Evolutionary conservation across 2,888 invertebrate species (phyloP).

Genomic region (Plemyria rubiginata): DNA sequence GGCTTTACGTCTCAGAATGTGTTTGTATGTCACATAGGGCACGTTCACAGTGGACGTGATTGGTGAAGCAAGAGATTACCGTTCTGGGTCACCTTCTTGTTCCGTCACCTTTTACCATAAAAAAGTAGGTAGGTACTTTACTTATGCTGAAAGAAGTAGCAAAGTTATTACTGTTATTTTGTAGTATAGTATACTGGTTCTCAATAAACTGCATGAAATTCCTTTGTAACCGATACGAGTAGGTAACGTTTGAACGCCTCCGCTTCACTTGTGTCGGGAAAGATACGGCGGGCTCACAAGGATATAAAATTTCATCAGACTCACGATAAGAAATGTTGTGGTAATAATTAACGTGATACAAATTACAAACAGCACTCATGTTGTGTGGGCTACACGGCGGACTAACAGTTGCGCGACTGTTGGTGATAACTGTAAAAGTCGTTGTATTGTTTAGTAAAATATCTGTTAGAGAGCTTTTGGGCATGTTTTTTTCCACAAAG

Average conservation of each 20-base stretch:
- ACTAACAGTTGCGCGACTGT: slow-evolving; percentile 20
- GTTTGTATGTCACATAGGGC: neutral
- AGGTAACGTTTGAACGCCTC: slow-evolving; percentile 33
- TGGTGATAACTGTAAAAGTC: neutral
- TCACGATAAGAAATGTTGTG: slow-evolving; percentile 54
- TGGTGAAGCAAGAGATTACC: neutral
- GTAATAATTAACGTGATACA: slow-evolving; percentile 58
- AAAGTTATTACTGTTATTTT: neutral
- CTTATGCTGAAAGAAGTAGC: neutral
- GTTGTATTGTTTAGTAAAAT: neutral
- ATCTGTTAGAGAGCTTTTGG: neutral
- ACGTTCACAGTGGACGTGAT: neutral
- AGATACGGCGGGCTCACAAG: slow-evolving; percentile 49
- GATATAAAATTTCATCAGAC: slow-evolving; percentile 60
- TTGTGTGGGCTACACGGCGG: slow-evolving; percentile 21
- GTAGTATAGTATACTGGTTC: neutral
- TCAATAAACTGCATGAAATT: slow-evolving; percentile 13
- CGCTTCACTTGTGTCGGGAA: slow-evolving; percentile 40
- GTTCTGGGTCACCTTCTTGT: too few species aligned
- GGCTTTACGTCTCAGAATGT: neutral
- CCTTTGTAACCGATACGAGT: slow-evolving; percentile 29
- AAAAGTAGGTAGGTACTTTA: neutral
- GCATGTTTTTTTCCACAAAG: neutral
- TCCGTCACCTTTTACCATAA: too few species aligned
- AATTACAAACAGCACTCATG: slow-evolving; percentile 57